Percentiles rank a stretch among this genome's conserved stretches.
Evolutionary conservation across 2,797 vertebrate genomes (phyloP).

Genomic region (Malurus splendens): DNA sequence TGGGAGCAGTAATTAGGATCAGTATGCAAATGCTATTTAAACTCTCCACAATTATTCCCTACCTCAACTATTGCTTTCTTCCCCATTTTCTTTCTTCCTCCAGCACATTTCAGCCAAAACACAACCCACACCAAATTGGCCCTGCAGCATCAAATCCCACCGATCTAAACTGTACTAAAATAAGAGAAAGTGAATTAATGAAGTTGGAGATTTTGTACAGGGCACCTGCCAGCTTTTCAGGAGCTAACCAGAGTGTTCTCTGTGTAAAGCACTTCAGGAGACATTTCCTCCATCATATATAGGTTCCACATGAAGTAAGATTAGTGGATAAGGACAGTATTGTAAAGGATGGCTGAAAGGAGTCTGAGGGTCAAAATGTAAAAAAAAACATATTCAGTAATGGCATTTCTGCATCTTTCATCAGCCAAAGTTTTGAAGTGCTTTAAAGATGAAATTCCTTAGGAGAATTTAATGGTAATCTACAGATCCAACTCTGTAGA

Average conservation of each 20-base stretch:
- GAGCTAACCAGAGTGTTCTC: neutral
- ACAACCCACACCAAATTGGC: neutral
- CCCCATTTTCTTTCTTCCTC: neutral
- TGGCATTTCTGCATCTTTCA: neutral
- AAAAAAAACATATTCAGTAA: neutral
- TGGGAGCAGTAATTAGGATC: constrained; percentile 10
- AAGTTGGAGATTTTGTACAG: neutral
- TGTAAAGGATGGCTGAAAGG: neutral
- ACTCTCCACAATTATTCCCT: neutral
- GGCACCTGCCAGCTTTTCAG: neutral
- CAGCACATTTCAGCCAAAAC: constrained; percentile 12
- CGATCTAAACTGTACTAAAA: neutral
- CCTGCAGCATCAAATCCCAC: neutral
- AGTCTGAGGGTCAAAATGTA: neutral
- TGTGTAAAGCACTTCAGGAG: neutral
- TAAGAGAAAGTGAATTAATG: neutral
- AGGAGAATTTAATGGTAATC: neutral
- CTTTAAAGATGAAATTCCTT: neutral
- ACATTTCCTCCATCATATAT: neutral
- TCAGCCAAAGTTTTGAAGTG: neutral
- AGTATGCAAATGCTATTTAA: constrained; percentile 7
- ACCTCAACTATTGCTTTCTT: neutral
- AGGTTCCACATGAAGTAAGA: neutral
- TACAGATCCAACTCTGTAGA: neutral
- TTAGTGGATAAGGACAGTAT: neutral